Base-by-base conservation (phyloP, 2,113 vertebrate species). In the Macquaria ambigua region DNA sequence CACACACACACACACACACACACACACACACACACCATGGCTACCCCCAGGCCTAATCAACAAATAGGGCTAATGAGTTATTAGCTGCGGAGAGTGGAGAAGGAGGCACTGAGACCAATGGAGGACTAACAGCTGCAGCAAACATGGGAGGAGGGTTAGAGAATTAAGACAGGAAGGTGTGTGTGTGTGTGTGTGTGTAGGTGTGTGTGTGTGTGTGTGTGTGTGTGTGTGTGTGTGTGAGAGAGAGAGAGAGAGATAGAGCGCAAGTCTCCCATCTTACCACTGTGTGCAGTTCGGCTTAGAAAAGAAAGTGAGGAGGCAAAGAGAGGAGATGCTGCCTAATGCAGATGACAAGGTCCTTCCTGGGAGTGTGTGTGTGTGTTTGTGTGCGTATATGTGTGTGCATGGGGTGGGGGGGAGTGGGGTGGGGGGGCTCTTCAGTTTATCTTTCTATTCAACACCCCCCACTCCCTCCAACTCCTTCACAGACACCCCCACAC, bases 51-150 rank as follows among this genome's bases (percentile, higher is more conserved):
- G 55, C 23, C 48, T 64, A 82, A 88, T 86, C 71, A 82, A 73
- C 55, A 64, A 85, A 91, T 82, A 89, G 84, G 85, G 80, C 88
- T 93, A 94, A 93, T 91, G 92, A 95, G 94, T 94, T 95, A 93
- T 94, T 86, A 92, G 69, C 72, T 69, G 39, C 18, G 8, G 68
- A 73, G 74, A 56, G 61, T 25, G 6, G 7, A 52, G 73, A 71
- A 50, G 64, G 75, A 74, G 77, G 88, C 91, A 85, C 89, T 85
- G 84, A 86, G 73, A 15, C 83, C 83, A 75, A 84, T 72, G 86
- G 77, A 90, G 87, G 88, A 92, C 90, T 7, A 94, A 93, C 95
- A 96, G 96, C 95, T 96, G 95, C 95, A 92, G 92, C 77, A 79
- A 94, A 95, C 93, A 91, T 85, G 88, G 82, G 76, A 77, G 88